These are phyloP conservation scores for Pandemis cinnamomeana DNA, from an alignment of 2,888 invertebrate genomes.

Conservation along the genomic window DNA sequence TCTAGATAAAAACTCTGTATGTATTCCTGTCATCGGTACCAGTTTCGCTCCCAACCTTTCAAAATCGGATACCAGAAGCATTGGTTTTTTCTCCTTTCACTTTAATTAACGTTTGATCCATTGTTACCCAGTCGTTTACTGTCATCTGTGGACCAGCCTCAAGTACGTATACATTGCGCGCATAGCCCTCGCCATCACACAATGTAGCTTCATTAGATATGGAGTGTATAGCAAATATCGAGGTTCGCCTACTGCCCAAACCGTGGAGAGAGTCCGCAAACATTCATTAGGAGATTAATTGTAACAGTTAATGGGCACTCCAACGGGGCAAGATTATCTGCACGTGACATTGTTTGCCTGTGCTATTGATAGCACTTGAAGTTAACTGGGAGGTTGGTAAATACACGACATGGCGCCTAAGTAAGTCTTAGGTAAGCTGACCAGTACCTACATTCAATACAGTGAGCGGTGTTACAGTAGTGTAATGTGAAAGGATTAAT, in stretches of 20 bases:
- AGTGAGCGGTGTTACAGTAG: too few relatives aligned
- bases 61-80: too few relatives aligned
- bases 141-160: background rate
- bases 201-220: constrained; percentile 74
- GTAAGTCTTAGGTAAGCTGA: background rate
- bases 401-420: background rate
- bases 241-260: constrained; percentile 57
- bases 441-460: too few relatives aligned
- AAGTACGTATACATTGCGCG: background rate
- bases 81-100: too few relatives aligned
- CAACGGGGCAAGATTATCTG: constrained; percentile 36
- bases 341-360: constrained; percentile 28
- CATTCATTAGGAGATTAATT: constrained; percentile 83
- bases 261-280: constrained; percentile 64
- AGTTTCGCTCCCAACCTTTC: too few relatives aligned
- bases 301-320: constrained; percentile 75
- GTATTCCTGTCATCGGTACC: too few relatives aligned
- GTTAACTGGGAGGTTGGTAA: constrained; percentile 11
- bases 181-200: constrained; percentile 45
- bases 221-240: constrained; percentile 75
- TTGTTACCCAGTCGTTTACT: background rate
- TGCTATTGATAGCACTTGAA: constrained; percentile 25
- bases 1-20: too few relatives aligned
- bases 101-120: background rate
- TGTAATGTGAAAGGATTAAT: too few relatives aligned